These are phyloP conservation scores for Montifringilla adamsi DNA, from an alignment of 2,113 vertebrate genomes.

Conservation along the genomic window DNA sequence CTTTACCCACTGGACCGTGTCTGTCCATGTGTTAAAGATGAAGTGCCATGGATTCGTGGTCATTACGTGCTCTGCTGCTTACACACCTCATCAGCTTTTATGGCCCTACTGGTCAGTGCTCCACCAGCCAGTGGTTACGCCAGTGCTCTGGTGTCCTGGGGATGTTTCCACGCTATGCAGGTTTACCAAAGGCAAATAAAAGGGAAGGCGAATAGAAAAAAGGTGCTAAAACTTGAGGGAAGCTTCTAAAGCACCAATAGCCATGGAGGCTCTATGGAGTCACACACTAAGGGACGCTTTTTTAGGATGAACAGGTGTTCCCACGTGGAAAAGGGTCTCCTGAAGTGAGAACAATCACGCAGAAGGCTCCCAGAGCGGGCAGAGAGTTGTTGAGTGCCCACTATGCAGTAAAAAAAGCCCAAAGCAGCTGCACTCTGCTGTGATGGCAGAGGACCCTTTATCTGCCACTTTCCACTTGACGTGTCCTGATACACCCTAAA, in stretches of 20 bases:
- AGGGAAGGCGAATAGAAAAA: not conserved
- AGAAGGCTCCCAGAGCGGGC: not conserved
- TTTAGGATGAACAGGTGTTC: not conserved
- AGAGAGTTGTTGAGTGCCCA: not conserved
- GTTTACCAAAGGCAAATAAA: not conserved
- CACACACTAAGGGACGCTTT: not conserved
- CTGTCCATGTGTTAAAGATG: not conserved
- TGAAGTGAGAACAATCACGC: not conserved
- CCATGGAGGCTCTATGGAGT: not conserved
- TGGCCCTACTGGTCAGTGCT: not conserved
- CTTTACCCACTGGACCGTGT: not conserved
- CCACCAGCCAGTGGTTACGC: not conserved
- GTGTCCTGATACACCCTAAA: not conserved
- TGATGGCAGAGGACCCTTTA: not conserved
- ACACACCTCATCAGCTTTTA: not conserved
- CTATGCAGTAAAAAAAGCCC: not conserved
- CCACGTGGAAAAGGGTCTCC: not conserved
- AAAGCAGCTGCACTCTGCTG: not conserved
- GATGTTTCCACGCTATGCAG: not conserved
- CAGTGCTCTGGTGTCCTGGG: rapidly evolving
- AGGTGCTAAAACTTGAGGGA: not conserved
- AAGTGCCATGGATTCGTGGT: not conserved
- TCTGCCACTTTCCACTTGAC: not conserved
- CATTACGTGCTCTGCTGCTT: not conserved
- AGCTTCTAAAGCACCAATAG: not conserved